Evolutionary conservation across 2,888 invertebrate species (phyloP).

Genomic region (Chironomus riparius): DNA sequence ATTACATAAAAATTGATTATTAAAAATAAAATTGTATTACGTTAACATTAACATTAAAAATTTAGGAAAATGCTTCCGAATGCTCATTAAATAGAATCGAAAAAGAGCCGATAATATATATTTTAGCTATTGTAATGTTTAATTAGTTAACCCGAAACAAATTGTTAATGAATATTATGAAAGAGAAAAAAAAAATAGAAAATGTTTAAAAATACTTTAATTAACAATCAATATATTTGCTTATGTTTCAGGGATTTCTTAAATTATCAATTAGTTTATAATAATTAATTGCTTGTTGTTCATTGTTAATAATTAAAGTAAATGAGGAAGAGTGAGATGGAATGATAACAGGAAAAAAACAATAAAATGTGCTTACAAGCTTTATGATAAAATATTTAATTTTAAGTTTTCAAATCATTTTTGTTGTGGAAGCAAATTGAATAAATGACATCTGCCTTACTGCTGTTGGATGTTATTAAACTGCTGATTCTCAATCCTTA

Average conservation of each 20-base stretch:
- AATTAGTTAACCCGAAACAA: background rate
- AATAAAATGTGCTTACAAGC: too few species aligned
- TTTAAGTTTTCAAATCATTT: too few species aligned
- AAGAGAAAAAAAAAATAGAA: background rate
- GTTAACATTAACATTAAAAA: background rate
- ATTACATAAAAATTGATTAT: background rate
- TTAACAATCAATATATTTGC: background rate
- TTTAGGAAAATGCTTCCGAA: background rate
- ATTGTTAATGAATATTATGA: constrained; percentile 16
- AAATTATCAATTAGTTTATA: background rate
- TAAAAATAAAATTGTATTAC: background rate
- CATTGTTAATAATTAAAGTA: background rate
- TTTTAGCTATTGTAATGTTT: background rate
- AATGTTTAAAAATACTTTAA: background rate
- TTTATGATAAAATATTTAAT: too few species aligned
- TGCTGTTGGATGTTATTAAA: too few species aligned
- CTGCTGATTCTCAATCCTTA: too few species aligned
- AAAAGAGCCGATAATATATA: background rate
- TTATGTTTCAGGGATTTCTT: background rate
- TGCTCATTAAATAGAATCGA: background rate
- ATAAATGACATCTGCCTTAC: too few species aligned
- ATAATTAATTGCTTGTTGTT: background rate
- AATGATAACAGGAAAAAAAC: background rate
- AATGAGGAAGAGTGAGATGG: background rate
- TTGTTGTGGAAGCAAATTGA: too few species aligned